Conservation (phyloP, 2,113 vertebrate species). For the Lepus americanus region DNA sequence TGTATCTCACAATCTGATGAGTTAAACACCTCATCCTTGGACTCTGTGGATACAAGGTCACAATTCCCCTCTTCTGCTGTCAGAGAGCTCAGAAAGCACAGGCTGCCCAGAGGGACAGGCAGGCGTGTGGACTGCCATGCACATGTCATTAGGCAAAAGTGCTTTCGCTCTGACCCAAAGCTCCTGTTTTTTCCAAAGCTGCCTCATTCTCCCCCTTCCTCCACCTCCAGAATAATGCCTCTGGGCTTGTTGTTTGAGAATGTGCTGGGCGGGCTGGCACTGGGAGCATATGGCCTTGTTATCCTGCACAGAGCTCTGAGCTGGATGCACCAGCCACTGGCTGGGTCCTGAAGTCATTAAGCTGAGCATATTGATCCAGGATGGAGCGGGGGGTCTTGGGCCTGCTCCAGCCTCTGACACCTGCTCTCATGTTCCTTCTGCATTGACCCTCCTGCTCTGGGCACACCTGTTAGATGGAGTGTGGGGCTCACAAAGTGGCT, state of each 20-base stretch:
- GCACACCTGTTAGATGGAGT: background rate
- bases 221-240: background rate
- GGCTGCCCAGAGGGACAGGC: background rate
- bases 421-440: background rate
- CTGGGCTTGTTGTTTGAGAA: background rate
- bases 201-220: background rate
- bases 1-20: slow-evolving; percentile 57
- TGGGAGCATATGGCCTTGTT: slow-evolving; percentile 50
- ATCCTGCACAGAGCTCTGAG: slow-evolving; percentile 20
- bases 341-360: slow-evolving; percentile 51
- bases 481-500: background rate
- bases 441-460: background rate
- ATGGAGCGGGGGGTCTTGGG: background rate
- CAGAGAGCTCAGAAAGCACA: background rate
- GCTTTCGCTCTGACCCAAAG: background rate
- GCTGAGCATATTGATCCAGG: background rate
- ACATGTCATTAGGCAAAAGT: background rate
- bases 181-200: background rate
- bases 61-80: background rate
- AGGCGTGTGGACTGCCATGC: background rate
- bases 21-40: slow-evolving; percentile 33
- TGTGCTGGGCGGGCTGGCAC: background rate
- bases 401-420: background rate
- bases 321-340: slow-evolving; percentile 42
- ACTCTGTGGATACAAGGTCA: slow-evolving; percentile 46